Base-by-base conservation (phyloP, 2,113 vertebrate species). In the Sardina pilchardus region DNA sequence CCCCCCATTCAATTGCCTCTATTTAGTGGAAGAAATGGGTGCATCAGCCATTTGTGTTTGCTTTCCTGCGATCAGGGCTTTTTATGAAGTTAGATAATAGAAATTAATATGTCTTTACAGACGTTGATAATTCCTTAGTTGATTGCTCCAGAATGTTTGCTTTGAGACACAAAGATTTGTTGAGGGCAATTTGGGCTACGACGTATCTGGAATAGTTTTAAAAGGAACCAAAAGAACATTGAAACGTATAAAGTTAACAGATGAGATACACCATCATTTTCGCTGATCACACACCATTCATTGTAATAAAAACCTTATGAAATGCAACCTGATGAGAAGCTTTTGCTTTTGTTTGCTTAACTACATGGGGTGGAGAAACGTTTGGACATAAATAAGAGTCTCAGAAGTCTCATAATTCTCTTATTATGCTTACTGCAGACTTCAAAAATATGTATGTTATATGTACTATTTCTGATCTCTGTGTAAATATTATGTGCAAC, bases 81-180 rank as follows among this genome's bases (percentile, higher is more conserved):
- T 78, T 36, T 81, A 39, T 85, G 71, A 85, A 85, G 47, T 50
- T 34, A 78, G 71, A 78, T 78, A 75, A 85, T 80, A 44, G 30
- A 53, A 80, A 85, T 85, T 85, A 85, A 48, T 85, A 43, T 56
- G 78, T 81, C 71, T 85, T 81, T 39, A 39, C 50, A 85, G n/a
- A 14, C 36, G 16, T 24, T 81, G 53, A 50, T 59, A 44, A 53
- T 59, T 44, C 48, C 81, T 81, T 39, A 56, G 10, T 59, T 85
- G 48, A 85, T 85, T 85, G 81, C 34, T 42, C 56, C 59, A 53
- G 45, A 80, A 44, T 36, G 34, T 48, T 85, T 5, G 71, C 71
- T 78, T 16, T 30, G n/a, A 26, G n/a, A 67, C 63, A 67, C 63
- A 34, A 16, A 78, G 30, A 78, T 78, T 36, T 39, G 34, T 36